Base-by-base conservation (phyloP, 2,888 invertebrate species). In the Noctuana brunneofusca region DNA sequence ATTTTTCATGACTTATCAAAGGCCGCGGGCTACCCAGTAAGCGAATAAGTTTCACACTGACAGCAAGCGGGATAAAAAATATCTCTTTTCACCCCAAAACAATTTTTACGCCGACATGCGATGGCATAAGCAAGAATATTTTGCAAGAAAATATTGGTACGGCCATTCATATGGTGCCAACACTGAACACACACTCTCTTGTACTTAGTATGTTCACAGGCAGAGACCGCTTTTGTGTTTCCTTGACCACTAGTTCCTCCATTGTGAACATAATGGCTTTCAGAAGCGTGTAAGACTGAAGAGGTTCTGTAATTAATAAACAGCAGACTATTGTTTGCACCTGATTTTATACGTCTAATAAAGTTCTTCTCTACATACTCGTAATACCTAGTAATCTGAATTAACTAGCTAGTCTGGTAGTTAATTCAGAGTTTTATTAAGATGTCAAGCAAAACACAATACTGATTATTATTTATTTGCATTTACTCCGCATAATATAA, bases 1-100 rank as follows among this genome's bases (percentile, higher is more conserved):
- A 86, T 87, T 80, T 87, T 89, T 86, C 84, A 88, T 86, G 82
- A 86, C 81, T 74, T 83, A 76, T 84, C 83, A 85, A 84, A 85
- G 79, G 80, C 81, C 77, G 64, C 67, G 58, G 50, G 66, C 60
- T 59, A 52, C n/a, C 22, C 46, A 24, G 41, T 24, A 30, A 38
- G 54, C 35, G 53, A 35, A 46, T 20, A 50, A 50, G 49, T 32
- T 22, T 70, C 73, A 75, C 75, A 73, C 68, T 68, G 65, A 65
- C 74, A 64, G 56, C 64, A 67, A 66, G 65, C 63, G 41, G 6
- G 8, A 3, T 9, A 48, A 64, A 35, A 59, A 54, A 56, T 24
- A 58, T 48, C 27, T 46, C 41, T 64, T 56, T 60, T 62, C 50
- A 60, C 57, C 56, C 48, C 56, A 56, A 60, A 52, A 53, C 30